These are phyloP conservation scores for Phenacoccus solenopsis DNA, from an alignment of 1,140 invertebrate genomes.

Conservation along the genomic window DNA sequence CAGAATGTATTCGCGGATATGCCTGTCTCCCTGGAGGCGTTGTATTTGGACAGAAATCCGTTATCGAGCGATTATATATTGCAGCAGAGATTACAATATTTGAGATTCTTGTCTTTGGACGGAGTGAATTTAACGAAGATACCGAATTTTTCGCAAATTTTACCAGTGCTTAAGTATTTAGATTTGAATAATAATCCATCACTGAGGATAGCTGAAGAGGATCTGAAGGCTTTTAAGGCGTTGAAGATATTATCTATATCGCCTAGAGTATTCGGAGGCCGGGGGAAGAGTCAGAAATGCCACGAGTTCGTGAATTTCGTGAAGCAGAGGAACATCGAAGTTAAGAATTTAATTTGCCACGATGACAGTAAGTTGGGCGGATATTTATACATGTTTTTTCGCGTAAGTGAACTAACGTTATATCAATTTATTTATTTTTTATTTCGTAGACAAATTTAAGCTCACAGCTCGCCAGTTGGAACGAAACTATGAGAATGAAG, in stretches of 20 bases:
- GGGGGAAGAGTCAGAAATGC: neutral
- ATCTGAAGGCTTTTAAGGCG: neutral
- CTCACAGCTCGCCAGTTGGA: too few species aligned
- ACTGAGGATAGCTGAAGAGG: neutral
- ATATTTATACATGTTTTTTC: too few species aligned
- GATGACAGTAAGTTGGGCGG: neutral
- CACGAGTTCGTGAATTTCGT: neutral
- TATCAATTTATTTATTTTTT: too few species aligned
- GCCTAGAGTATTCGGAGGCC: neutral
- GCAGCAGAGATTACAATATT: neutral
- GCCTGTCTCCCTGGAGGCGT: neutral
- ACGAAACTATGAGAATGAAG: neutral
- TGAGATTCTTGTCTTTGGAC: neutral
- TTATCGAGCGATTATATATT: neutral
- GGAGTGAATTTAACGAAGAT: neutral
- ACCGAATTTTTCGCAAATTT: neutral
- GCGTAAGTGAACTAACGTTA: too few species aligned
- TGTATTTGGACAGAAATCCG: constrained; percentile 2
- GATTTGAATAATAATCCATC: neutral
- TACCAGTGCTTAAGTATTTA: neutral
- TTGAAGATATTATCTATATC: neutral
- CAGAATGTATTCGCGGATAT: neutral
- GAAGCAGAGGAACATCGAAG: neutral
- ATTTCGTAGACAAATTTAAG: too few species aligned
- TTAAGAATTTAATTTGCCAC: neutral